Evolutionary conservation across 2,113 vertebrate genomes (phyloP).

Genomic region (Sphyrna mokarran): DNA sequence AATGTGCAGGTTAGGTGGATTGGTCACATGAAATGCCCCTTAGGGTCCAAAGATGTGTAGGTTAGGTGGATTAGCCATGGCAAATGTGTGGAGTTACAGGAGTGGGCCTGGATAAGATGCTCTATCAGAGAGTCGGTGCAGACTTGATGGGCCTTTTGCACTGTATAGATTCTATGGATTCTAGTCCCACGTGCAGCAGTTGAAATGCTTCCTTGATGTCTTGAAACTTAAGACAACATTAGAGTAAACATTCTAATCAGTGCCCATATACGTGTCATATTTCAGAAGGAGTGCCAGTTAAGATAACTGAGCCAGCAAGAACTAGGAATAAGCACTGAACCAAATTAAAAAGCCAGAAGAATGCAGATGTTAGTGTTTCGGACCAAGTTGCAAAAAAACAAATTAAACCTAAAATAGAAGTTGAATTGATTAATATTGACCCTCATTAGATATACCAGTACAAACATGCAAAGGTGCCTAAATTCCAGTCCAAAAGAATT

Average conservation of each 20-base stretch:
- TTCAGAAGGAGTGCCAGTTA: not conserved
- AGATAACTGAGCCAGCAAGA: not conserved
- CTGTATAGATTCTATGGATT: too few relatives aligned
- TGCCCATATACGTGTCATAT: not conserved
- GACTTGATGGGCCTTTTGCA: too few relatives aligned
- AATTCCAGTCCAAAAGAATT: not conserved
- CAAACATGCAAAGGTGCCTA: not conserved
- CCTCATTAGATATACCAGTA: not conserved
- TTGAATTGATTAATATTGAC: too few relatives aligned
- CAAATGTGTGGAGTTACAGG: too few relatives aligned
- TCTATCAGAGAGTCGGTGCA: too few relatives aligned
- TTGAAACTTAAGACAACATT: not conserved
- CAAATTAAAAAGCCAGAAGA: not conserved
- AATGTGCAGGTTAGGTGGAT: too few relatives aligned
- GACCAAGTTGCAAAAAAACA: not conserved
- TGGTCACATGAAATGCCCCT: too few relatives aligned
- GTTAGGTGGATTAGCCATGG: too few relatives aligned
- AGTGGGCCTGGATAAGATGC: too few relatives aligned
- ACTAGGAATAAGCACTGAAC: not conserved
- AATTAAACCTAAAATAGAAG: not conserved
- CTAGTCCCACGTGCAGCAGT: not conserved
- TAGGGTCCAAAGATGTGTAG: too few relatives aligned
- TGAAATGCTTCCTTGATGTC: not conserved
- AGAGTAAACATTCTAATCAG: not conserved
- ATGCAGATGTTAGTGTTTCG: not conserved